Percentiles rank a stretch among this genome's conserved stretches.
Conservation (phyloP, 2,888 invertebrate genomes). For the Clistopyga incitator region DNA sequence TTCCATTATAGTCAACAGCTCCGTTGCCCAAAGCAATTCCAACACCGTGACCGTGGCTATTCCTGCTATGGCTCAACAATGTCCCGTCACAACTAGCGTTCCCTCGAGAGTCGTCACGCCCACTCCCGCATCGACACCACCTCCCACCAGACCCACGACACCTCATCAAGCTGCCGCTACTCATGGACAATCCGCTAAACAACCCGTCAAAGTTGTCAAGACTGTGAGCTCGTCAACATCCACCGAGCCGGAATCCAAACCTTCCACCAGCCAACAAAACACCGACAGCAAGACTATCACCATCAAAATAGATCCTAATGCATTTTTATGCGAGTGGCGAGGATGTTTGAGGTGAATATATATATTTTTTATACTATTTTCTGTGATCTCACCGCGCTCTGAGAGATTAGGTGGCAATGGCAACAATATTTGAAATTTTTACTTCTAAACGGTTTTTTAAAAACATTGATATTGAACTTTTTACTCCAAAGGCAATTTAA, state of each 20-base stretch:
- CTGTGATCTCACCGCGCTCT: neutral
- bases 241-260: slow-evolving; percentile 76
- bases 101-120: slow-evolving; percentile 81
- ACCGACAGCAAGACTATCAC: slow-evolving; percentile 81
- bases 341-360: slow-evolving; percentile 89
- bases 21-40: slow-evolving; percentile 78
- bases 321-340: slow-evolving; percentile 94
- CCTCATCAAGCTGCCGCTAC: slow-evolving; percentile 83
- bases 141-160: slow-evolving; percentile 85
- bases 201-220: slow-evolving; percentile 75
- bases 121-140: slow-evolving; percentile 82
- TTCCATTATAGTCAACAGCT: slow-evolving; percentile 81
- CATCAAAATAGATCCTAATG: slow-evolving; percentile 82
- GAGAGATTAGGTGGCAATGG: neutral
- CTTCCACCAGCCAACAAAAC: slow-evolving; percentile 73
- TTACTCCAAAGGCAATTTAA: slow-evolving; percentile 88
- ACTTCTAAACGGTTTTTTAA: no score
- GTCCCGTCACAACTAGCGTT: slow-evolving; percentile 77
- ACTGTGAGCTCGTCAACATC: slow-evolving; percentile 78
- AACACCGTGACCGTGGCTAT: slow-evolving; percentile 80
- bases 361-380: slow-evolving; percentile 7
- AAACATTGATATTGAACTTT: neutral
- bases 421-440: no score
- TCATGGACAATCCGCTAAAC: slow-evolving; percentile 74
- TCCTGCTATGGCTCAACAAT: slow-evolving; percentile 80